These are phyloP conservation scores for Gopherus evgoodei DNA, from an alignment of 2,113 vertebrate species.

Conservation along the genomic window DNA sequence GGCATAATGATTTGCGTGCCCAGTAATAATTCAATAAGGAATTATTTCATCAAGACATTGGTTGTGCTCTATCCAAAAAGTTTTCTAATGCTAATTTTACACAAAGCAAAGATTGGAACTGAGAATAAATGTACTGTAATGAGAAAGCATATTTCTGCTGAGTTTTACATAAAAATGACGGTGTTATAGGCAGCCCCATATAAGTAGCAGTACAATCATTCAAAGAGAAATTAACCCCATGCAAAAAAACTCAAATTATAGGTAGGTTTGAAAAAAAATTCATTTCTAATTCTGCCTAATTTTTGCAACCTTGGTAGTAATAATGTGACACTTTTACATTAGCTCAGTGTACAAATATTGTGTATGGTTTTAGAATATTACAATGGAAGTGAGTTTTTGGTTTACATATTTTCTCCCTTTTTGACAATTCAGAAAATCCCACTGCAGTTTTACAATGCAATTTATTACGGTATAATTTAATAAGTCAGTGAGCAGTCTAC, in stretches of 20 bases:
- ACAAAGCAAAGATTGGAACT: background rate
- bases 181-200: background rate
- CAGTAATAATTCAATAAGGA: background rate
- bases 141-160: background rate
- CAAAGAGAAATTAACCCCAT: conserved; percentile 11
- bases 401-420: conserved; percentile 65
- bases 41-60: background rate
- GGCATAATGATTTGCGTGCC: background rate
- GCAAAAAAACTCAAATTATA: background rate
- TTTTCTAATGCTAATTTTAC: background rate
- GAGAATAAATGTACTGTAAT: background rate
- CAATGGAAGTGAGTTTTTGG: background rate
- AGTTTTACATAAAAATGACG: background rate
- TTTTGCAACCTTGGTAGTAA: background rate
- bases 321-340: background rate
- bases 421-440: conserved; percentile 62
- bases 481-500: conserved; percentile 45
- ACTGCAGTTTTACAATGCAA: conserved; percentile 31
- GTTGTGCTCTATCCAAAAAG: background rate
- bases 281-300: background rate
- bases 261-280: background rate
- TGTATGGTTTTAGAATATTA: background rate
- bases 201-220: background rate
- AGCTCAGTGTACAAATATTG: background rate
- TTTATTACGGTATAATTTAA: conserved; percentile 51